Evolutionary conservation across 1,140 invertebrate species (phyloP), one percentile per base, ranked within the genome.

Genomic region (Melipona quadrifasciata): DNA sequence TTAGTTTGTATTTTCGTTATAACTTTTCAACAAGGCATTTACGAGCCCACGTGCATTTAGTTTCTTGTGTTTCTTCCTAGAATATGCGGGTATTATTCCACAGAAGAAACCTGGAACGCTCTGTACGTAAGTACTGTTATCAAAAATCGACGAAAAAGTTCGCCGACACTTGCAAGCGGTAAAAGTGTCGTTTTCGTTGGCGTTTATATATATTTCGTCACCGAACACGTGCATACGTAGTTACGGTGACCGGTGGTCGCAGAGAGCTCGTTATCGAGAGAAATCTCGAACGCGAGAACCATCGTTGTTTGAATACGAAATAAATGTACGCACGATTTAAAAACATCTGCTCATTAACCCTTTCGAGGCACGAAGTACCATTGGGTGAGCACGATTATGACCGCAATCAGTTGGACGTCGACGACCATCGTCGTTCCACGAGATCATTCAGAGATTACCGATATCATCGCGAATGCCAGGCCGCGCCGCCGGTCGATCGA

Each of bases 331-430:
- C 12, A 16, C n/a, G n/a, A 58, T 57, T 80, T 58, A 57, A 61
- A 72, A 61, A 47, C 55, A 24, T 39, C 53, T 24, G 53, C 24
- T 82, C 74, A 64, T 51, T 34, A 78, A 77, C 58, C 58, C 61
- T 78, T 71, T 86, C 65, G 84, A 61, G 24, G 58, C 58, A 61
- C 55, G 76, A 80, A 87, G 65, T 81, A 58, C 67, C 39, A 65
- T 72, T 58, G 72, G 57, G n/a, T 14, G 65, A 27, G 34, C 58
- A 27, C 64, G 55, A 76, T 80, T 81, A 81, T 68, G 84, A 84
- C 58, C 58, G 58, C 58, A 61, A 88, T 89, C 85, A 53, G 68
- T 73, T 72, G 73, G 80, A 87, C 78, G 72, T 85, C 77, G 79
- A 88, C 87, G 76, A 55, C 82, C 70, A 75, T 89, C 82, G 70